Conservation (phyloP, 2,797 vertebrate species). For the Furcifer pardalis region DNA sequence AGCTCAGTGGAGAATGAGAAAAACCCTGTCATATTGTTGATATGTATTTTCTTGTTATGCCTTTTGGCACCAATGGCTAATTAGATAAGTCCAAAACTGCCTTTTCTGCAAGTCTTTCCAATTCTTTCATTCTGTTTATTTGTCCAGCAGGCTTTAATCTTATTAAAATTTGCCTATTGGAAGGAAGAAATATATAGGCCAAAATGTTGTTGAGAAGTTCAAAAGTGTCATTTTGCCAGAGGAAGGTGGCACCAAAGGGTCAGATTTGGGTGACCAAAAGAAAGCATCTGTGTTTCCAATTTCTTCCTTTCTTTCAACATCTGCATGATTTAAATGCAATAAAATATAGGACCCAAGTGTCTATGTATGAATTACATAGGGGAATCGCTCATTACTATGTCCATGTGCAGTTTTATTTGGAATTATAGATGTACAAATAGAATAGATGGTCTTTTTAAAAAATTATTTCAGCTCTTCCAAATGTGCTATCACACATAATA, state of each 20-base stretch:
- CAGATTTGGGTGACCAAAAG: slow-evolving; percentile 11
- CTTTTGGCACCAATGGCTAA: slow-evolving; percentile 65
- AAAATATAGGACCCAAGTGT: neutral
- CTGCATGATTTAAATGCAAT: neutral
- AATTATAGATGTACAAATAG: neutral
- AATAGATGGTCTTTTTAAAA: neutral
- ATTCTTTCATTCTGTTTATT: slow-evolving; percentile 60
- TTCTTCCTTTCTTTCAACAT: neutral
- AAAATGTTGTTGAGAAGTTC: slow-evolving; percentile 48
- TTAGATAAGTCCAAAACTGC: slow-evolving; percentile 59
- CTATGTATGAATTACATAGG: neutral
- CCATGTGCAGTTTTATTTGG: neutral
- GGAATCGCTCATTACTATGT: neutral
- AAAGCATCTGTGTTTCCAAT: neutral
- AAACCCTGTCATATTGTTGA: slow-evolving; percentile 46
- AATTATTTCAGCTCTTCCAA: neutral
- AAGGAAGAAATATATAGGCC: slow-evolving; percentile 41
- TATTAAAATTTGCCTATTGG: slow-evolving; percentile 54
- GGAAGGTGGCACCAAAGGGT: slow-evolving; percentile 38
- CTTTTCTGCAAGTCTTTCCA: slow-evolving; percentile 64
- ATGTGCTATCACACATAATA: neutral
- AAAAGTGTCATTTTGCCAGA: slow-evolving; percentile 47
- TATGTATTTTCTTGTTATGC: slow-evolving; percentile 58
- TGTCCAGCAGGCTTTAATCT: slow-evolving; percentile 63
- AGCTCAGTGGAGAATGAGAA: slow-evolving; percentile 49